Conservation (phyloP, 2,797 vertebrate species). For the Rhinella marina region DNA sequence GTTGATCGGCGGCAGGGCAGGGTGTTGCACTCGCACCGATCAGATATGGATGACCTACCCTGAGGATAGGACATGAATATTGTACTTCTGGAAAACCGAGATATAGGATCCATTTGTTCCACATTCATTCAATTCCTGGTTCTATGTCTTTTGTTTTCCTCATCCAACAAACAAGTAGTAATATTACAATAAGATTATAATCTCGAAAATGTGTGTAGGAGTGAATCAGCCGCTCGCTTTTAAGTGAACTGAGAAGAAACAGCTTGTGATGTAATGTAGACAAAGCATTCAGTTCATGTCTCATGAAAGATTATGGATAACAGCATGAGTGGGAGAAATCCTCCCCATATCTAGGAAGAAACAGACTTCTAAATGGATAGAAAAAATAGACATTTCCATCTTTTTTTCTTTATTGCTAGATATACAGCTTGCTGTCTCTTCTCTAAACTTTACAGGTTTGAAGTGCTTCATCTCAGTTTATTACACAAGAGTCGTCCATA, state of each 20-base stretch:
- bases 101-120: not conserved
- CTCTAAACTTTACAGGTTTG: not conserved
- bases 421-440: not conserved
- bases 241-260: constrained; percentile 35
- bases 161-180: not conserved
- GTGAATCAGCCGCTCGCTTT: constrained; percentile 3
- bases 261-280: constrained; percentile 51
- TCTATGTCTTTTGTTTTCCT: not conserved
- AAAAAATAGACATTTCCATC: not conserved
- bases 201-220: constrained; percentile 47
- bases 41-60: too few relatives aligned
- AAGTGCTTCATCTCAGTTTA: constrained; percentile 15
- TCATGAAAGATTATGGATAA: constrained; percentile 43
- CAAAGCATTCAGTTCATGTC: constrained; percentile 13
- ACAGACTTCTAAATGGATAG: constrained; percentile 1
- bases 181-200: constrained; percentile 1
- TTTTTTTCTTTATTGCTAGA: constrained; percentile 9
- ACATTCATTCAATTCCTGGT: not conserved
- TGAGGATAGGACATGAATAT: too few relatives aligned
- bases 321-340: constrained; percentile 44
- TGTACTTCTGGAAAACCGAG: too few relatives aligned
- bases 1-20: not conserved
- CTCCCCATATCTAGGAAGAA: constrained; percentile 34
- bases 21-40: not conserved
- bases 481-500: not conserved